Conservation (phyloP, 2,888 invertebrate genomes). For the Campopleginae sp. region DNA sequence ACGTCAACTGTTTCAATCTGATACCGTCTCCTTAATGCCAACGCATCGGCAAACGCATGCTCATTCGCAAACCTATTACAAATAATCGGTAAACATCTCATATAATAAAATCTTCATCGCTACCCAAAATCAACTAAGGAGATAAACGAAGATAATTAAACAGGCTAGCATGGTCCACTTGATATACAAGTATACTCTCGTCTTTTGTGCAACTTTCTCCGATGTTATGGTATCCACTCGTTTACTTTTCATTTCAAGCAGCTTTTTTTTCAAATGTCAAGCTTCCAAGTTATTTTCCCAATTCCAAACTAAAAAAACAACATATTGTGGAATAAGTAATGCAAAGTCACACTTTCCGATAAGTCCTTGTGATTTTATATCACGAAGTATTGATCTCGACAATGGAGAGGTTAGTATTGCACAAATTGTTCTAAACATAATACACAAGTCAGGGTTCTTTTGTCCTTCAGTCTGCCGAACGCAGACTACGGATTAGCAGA, state of each 20-base stretch:
- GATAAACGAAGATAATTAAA: not conserved
- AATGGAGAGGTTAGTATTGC: too few relatives aligned
- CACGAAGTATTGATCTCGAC: too few relatives aligned
- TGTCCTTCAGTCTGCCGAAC: too few relatives aligned
- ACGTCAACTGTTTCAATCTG: conserved; percentile 58
- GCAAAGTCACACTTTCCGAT: not conserved
- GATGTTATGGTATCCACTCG: not conserved
- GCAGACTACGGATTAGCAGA: too few relatives aligned
- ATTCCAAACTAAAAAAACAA: not conserved
- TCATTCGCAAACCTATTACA: conserved; percentile 11
- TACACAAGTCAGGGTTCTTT: too few relatives aligned
- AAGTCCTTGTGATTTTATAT: not conserved
- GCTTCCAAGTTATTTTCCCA: not conserved
- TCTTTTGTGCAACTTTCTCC: not conserved
- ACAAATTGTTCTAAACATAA: too few relatives aligned
- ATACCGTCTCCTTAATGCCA: conserved; percentile 63
- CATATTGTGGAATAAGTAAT: not conserved
- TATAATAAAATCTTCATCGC: not conserved
- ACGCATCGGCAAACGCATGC: conserved; percentile 11
- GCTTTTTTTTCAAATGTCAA: not conserved
- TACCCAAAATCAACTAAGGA: not conserved
- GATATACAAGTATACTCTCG: too few relatives aligned
- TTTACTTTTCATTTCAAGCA: not conserved
- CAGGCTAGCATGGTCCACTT: too few relatives aligned
- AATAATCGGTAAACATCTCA: not conserved